Base-by-base conservation (phyloP, 2,888 invertebrate genomes). In the Isotomurus palustris region DNA sequence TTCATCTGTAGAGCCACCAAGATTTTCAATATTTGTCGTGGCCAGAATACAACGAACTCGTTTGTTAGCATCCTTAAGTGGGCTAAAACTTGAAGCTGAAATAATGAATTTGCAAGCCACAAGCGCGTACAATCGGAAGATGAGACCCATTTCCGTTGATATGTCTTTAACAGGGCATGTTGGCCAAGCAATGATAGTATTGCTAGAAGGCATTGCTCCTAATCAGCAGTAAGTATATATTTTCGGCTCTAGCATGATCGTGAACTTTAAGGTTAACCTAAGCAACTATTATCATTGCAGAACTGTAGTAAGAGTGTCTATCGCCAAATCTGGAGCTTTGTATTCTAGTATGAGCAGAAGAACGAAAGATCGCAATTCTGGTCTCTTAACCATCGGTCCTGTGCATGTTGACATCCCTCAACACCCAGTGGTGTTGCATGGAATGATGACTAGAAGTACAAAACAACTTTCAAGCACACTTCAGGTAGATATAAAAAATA, bases 401-500 rank as follows among this genome's bases (percentile, higher is more conserved):
- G 87, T 96, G 1, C 85, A 89, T 64, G 87, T 96, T 54, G 95
- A 96, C 76, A 92, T 99, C 73, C 97, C 99, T 3, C 96, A 97
- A 77, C 96, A 97, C 78, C 97, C 97, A 0, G 94, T 96, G 0
- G 94, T 91, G 6, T 78, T 99, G 69, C 97, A 99, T 77, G 96
- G 95, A 50, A 96, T 99, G 88, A 94, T 99, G 84, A 92, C 92
- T 0, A 82, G 96, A 69, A 91, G 93, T 64, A 91, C 92, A 62
- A 87, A 92, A 67, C 91, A 95, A 73, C 79, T 96, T 41, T 93
- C 93, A 6, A 88, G 88, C 14, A 96, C 95, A 0, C 77, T 96
- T 53, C 94, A 94, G 79, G 88, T 83, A 70, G 14, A 3, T 24
- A 32, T 62, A 47, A 8, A 21, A 17, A 17, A 36, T 14, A n/a